Percentiles rank a stretch among this genome's conserved stretches.
Conservation (phyloP, 2,797 vertebrate genomes). For the Semaprochilodus insignis region DNA sequence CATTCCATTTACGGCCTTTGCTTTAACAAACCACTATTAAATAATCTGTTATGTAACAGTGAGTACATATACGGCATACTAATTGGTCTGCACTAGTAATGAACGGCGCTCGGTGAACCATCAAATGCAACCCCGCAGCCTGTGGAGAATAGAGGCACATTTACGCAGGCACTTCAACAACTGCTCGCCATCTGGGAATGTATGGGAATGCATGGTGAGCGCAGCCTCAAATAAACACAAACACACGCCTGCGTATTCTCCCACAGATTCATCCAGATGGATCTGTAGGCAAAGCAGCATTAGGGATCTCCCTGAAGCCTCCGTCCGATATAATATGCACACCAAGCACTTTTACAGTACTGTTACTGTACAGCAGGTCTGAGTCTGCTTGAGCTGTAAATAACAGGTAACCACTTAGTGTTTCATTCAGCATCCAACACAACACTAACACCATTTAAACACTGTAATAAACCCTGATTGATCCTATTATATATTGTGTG, state of each 20-base stretch:
- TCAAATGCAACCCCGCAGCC: conserved; percentile 12
- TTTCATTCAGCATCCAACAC: too few relatives aligned
- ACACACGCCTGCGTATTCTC: not conserved
- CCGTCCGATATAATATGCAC: not conserved
- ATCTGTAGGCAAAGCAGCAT: too few relatives aligned
- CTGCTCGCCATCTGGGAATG: not conserved
- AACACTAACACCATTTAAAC: too few relatives aligned
- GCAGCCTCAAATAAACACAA: conserved; percentile 8
- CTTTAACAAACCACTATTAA: not conserved
- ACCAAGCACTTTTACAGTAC: not conserved
- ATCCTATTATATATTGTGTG: too few relatives aligned
- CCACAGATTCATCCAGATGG: not conserved
- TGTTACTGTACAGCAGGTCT: not conserved
- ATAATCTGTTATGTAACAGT: conserved; percentile 15
- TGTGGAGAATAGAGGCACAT: conserved; percentile 1
- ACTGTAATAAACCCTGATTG: too few relatives aligned
- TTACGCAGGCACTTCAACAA: conserved; percentile 14
- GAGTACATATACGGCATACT: not conserved
- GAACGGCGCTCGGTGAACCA: conserved; percentile 13
- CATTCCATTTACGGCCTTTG: not conserved
- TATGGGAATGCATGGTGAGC: not conserved
- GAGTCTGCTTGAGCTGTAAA: too few relatives aligned
- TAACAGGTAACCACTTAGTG: too few relatives aligned
- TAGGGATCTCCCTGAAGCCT: not conserved
- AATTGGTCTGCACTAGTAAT: not conserved